Conservation (phyloP, 2,888 invertebrate species). For the Apeira syringaria region DNA sequence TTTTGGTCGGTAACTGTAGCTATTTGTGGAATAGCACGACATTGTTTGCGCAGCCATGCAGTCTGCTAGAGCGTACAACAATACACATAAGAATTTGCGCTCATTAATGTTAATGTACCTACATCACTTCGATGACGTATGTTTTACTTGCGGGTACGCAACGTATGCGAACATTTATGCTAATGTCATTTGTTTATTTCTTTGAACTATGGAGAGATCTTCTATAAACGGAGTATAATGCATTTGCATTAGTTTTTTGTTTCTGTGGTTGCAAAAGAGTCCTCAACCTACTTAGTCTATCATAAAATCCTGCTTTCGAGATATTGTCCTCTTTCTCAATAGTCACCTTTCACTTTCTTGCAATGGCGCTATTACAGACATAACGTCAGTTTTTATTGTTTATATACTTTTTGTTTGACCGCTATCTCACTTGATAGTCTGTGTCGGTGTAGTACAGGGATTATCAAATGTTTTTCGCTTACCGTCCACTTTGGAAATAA, state of each 20-base stretch:
- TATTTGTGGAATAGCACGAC: conserved; percentile 26
- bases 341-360: conserved; percentile 4
- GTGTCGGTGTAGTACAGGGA: too few species aligned
- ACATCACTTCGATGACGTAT: conserved; percentile 18
- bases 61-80: conserved; percentile 31
- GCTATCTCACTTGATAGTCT: too few species aligned
- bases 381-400: neutral
- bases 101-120: conserved; percentile 17
- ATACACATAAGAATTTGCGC: conserved; percentile 11
- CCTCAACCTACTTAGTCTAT: neutral
- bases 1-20: conserved; percentile 27
- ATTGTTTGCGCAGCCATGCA: conserved; percentile 37
- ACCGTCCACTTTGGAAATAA: too few species aligned
- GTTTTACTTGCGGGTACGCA: conserved; percentile 9
- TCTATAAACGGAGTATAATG: neutral
- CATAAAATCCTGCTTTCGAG: conserved; percentile 1
- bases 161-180: conserved; percentile 25
- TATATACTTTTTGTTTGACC: too few species aligned
- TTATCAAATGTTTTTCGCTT: too few species aligned
- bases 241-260: conserved; percentile 4
- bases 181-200: conserved; percentile 24
- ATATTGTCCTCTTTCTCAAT: conserved; percentile 1
- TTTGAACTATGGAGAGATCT: conserved; percentile 15
- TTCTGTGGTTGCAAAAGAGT: neutral
- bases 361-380: neutral